Evolutionary conservation across 2,797 vertebrate species (phyloP).

Genomic region (Tolypeutes matacus): DNA sequence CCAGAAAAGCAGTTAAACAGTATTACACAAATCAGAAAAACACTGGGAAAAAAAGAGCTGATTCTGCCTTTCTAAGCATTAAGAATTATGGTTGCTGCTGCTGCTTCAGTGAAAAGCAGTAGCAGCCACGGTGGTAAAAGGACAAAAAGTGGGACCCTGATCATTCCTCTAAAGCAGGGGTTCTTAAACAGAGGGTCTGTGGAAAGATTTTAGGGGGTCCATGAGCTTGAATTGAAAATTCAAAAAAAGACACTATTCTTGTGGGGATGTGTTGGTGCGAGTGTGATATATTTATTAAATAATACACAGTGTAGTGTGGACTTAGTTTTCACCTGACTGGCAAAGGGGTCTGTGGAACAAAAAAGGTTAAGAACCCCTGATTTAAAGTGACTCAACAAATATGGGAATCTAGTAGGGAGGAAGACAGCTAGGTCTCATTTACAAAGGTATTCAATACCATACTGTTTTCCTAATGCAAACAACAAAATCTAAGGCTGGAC

Average conservation of each 20-base stretch:
- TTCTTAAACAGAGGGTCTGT: too few species aligned
- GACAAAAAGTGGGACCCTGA: too few species aligned
- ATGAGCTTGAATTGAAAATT: too few species aligned
- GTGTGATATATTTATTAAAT: too few species aligned
- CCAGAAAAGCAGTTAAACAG: neutral
- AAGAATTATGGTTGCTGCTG: neutral
- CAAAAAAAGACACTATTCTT: too few species aligned
- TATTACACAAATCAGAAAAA: neutral
- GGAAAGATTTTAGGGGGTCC: too few species aligned
- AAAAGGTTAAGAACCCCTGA: too few species aligned
- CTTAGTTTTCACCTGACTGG: too few species aligned
- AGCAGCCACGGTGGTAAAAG: neutral
- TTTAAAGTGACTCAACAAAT: neutral
- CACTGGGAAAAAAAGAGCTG: conserved; percentile 54
- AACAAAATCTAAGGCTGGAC: neutral
- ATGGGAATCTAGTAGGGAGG: neutral
- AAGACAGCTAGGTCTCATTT: neutral
- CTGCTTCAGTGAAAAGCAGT: neutral
- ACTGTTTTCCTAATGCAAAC: accelerated
- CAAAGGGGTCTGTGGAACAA: too few species aligned
- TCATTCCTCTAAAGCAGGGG: too few species aligned
- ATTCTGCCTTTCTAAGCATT: conserved; percentile 6
- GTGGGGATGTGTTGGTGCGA: too few species aligned
- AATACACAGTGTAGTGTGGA: too few species aligned
- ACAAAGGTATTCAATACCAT: neutral